These are phyloP conservation scores for Petrophora chlorosata DNA, from an alignment of 2,888 invertebrate genomes.

Conservation along the genomic window DNA sequence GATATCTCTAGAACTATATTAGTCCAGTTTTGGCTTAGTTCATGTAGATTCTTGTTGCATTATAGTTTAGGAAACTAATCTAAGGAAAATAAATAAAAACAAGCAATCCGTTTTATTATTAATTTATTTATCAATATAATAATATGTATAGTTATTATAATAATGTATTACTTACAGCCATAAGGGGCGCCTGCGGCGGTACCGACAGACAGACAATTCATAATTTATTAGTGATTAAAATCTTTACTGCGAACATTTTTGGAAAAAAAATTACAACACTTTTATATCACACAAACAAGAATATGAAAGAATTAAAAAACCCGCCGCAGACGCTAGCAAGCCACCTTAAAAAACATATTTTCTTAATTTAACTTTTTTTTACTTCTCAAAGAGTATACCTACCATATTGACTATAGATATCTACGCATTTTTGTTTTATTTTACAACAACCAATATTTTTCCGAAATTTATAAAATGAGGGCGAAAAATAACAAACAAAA, in stretches of 20 bases:
- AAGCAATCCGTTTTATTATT: slow-evolving; percentile 72
- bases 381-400: slow-evolving; percentile 45
- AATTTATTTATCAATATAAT: slow-evolving; percentile 84
- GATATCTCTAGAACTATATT: too few species aligned
- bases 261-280: slow-evolving; percentile 54
- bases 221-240: slow-evolving; percentile 37
- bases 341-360: slow-evolving; percentile 62
- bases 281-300: slow-evolving; percentile 26
- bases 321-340: slow-evolving; percentile 54
- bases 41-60: not conserved
- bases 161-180: slow-evolving; percentile 83
- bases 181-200: slow-evolving; percentile 51
- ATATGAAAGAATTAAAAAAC: slow-evolving; percentile 4
- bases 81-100: slow-evolving; percentile 45
- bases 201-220: slow-evolving; percentile 16
- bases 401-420: slow-evolving; percentile 44
- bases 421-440: slow-evolving; percentile 54
- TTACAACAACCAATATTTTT: slow-evolving; percentile 72
- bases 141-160: slow-evolving; percentile 70
- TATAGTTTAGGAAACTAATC: not conserved
- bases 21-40: too few species aligned
- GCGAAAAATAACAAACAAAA: slow-evolving; percentile 39
- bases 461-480: slow-evolving; percentile 36
- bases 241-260: slow-evolving; percentile 39
- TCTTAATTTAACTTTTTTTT: slow-evolving; percentile 54